These are phyloP conservation scores for Seira musarum DNA, from an alignment of 2,888 invertebrate genomes.

Conservation along the genomic window DNA sequence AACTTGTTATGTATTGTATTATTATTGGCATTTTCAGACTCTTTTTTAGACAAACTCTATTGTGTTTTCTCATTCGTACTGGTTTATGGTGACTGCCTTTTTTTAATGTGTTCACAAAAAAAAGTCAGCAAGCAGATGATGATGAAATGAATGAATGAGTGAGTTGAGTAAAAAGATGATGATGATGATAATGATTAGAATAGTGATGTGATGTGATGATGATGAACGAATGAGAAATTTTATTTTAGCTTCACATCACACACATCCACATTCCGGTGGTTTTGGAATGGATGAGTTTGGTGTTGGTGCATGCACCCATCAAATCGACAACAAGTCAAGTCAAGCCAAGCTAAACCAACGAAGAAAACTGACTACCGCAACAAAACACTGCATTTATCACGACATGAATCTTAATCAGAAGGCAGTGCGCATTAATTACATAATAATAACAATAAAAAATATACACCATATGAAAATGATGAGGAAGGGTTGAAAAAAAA, in stretches of 20 bases:
- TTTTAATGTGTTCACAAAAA: constrained; percentile 21
- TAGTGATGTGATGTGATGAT: background rate
- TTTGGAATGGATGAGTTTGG: too few relatives aligned
- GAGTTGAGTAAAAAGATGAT: background rate
- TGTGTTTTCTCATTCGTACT: constrained; percentile 4
- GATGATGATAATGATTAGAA: constrained; percentile 7
- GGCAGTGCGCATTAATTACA: constrained; percentile 37
- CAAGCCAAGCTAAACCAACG: too few relatives aligned
- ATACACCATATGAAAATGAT: constrained; percentile 11
- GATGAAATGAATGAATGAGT: constrained; percentile 44
- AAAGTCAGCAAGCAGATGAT: constrained; percentile 13
- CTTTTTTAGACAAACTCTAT: constrained; percentile 3
- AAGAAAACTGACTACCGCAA: too few relatives aligned
- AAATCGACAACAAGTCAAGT: too few relatives aligned
- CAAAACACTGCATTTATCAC: constrained; percentile 27
- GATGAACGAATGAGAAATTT: constrained; percentile 8
- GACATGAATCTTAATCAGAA: constrained; percentile 47
- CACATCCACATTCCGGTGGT: background rate
- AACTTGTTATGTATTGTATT: constrained; percentile 23
- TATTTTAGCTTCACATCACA: background rate
- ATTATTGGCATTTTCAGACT: constrained; percentile 16
- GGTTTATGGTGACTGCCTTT: background rate
- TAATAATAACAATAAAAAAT: constrained; percentile 29
- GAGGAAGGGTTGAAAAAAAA: constrained; percentile 1
- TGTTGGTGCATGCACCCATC: too few relatives aligned